Evolutionary conservation across 2,888 invertebrate species (phyloP).

Genomic region (Neoaliturus tenellus): DNA sequence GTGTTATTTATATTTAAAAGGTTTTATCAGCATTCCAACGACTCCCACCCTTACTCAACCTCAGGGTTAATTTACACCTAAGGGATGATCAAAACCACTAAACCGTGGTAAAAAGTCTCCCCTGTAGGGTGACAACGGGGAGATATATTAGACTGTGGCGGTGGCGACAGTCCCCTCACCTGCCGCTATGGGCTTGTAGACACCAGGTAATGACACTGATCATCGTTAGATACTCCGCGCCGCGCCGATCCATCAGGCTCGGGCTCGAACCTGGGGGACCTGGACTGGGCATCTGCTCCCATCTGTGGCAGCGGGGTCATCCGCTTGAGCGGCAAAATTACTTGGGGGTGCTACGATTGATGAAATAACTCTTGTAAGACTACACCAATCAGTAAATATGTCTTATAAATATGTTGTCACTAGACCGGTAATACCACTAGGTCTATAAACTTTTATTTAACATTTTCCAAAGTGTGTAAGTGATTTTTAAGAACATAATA

Average conservation of each 20-base stretch:
- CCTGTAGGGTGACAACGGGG: neutral
- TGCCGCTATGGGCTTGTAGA: neutral
- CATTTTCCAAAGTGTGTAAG: no score
- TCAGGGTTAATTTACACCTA: neutral
- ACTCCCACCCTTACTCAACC: no score
- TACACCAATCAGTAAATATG: no score
- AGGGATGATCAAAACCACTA: neutral
- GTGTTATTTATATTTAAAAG: no score
- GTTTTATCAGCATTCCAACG: no score
- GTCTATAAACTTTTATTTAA: no score
- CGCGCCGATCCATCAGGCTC: neutral
- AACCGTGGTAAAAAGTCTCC: neutral
- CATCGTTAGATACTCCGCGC: neutral
- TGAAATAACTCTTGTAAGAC: no score
- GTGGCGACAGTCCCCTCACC: neutral
- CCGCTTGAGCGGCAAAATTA: no score
- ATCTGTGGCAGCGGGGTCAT: neutral
- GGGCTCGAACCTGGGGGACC: neutral
- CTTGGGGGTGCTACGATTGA: no score
- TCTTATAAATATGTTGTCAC: no score
- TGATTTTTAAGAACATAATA: no score
- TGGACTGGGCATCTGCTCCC: neutral
- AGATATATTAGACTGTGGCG: neutral
- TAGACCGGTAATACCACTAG: no score
- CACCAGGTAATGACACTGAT: neutral